These are phyloP conservation scores for Xiphophorus maculatus DNA, from an alignment of 2,113 vertebrate species.

Conservation along the genomic window DNA sequence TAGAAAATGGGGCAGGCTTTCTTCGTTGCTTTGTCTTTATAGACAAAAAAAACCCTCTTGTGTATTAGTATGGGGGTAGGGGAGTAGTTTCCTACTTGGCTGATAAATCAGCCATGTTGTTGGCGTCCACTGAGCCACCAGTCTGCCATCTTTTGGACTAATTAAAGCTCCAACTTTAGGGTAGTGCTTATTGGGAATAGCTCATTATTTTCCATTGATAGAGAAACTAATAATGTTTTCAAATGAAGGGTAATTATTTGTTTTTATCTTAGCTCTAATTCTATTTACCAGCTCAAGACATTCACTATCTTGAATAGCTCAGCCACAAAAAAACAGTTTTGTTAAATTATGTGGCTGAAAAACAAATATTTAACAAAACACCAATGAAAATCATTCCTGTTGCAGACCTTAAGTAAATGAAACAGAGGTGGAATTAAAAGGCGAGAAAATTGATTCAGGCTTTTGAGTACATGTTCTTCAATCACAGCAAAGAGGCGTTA, in stretches of 20 bases:
- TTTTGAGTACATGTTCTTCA: conserved; percentile 5
- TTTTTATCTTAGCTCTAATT: conserved; percentile 55
- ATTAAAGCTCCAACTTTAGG: conserved; percentile 58
- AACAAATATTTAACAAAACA: conserved; percentile 52
- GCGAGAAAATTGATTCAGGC: conserved; percentile 1
- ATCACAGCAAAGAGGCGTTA: conserved; percentile 14
- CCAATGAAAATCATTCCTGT: conserved; percentile 10
- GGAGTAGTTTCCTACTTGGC: conserved; percentile 15
- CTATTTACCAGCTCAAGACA: conserved; percentile 41
- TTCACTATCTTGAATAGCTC: conserved; percentile 24
- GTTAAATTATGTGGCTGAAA: conserved; percentile 49
- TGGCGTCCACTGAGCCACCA: conserved; percentile 34
- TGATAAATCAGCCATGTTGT: conserved; percentile 32
- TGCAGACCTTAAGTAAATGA: background rate
- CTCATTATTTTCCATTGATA: conserved; percentile 67
- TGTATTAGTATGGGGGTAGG: background rate
- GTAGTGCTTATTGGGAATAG: conserved; percentile 39
- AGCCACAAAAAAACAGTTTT: conserved; percentile 20
- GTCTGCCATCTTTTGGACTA: conserved; percentile 52
- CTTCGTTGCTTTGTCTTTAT: conserved; percentile 12
- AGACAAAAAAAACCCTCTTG: conserved; percentile 19
- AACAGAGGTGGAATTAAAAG: conserved; percentile 15
- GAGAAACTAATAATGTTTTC: conserved; percentile 68
- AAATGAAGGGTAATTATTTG: conserved; percentile 72
- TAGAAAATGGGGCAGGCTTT: background rate